phyloP scores from a whole-genome alignment of 2,888 invertebrate species.

The Xylota sylvarum region DNA sequence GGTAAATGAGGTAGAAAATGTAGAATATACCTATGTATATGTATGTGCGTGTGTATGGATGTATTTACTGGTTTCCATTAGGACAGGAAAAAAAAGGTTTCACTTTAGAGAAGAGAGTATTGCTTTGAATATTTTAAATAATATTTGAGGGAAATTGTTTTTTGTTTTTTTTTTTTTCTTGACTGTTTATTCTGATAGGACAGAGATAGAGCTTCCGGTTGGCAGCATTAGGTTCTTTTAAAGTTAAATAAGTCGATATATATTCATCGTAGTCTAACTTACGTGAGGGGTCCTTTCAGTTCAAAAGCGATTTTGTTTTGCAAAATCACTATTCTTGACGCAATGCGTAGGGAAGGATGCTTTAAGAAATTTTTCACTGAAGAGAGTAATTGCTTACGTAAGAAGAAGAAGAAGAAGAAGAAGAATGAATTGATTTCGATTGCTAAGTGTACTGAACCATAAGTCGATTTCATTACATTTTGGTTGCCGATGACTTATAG shows the following conservation, averaged over 20 bases:
- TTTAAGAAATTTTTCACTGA: background rate
- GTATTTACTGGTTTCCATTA: conserved; percentile 17
- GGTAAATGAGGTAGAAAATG: conserved; percentile 52
- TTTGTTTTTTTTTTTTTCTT: background rate
- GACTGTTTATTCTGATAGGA: conserved; percentile 10
- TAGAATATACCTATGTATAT: conserved; percentile 7
- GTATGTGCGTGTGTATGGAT: background rate
- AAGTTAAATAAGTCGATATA: conserved; percentile 36
- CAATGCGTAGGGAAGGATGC: background rate
- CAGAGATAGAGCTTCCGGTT: conserved; percentile 18
- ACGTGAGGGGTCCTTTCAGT: conserved; percentile 16
- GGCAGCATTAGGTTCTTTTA: conserved; percentile 12
- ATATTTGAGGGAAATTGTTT: conserved; percentile 48
- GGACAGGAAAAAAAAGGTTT: conserved; percentile 7
- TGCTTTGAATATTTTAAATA: conserved; percentile 54
- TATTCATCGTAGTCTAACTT: conserved; percentile 28
- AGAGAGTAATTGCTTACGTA: background rate
- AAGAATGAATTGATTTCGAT: background rate
- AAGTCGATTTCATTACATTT: background rate
- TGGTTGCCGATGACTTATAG: too few relatives aligned
- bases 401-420: background rate
- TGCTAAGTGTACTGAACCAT: background rate
- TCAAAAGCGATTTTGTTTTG: background rate
- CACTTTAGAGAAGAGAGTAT: conserved; percentile 1
- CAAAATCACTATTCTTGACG: background rate